Conservation (phyloP, 2,888 invertebrate genomes). For the Pseudoips prasinana region DNA sequence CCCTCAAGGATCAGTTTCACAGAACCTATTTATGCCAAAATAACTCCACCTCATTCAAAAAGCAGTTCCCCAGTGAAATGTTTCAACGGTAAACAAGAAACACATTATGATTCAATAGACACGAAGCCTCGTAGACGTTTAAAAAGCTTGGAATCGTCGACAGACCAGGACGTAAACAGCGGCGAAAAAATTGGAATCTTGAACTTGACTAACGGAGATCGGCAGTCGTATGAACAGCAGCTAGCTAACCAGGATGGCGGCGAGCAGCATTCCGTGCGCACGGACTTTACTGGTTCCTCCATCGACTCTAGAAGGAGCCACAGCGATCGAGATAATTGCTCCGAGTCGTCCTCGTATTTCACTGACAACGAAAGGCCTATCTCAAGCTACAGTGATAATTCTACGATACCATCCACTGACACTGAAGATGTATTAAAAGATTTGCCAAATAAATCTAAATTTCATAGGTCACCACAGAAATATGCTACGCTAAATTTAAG, state of each 20-base stretch:
- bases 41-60: constrained; percentile 64
- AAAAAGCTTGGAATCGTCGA: constrained; percentile 65
- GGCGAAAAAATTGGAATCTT: constrained; percentile 60
- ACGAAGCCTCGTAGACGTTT: constrained; percentile 73
- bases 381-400: constrained; percentile 77
- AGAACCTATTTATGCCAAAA: constrained; percentile 76
- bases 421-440: constrained; percentile 76
- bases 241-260: constrained; percentile 62
- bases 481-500: constrained; percentile 73
- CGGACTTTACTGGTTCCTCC: constrained; percentile 67
- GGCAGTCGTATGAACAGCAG: constrained; percentile 62
- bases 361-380: constrained; percentile 77
- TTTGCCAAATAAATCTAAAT: constrained; percentile 72
- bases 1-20: constrained; percentile 66
- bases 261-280: constrained; percentile 73
- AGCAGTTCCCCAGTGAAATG: constrained; percentile 64
- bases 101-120: constrained; percentile 75
- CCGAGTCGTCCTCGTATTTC: constrained; percentile 74
- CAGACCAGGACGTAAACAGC: constrained; percentile 52
- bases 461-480: constrained; percentile 76
- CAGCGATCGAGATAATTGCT: constrained; percentile 77
- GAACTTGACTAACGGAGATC: constrained; percentile 68
- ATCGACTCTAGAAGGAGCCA: constrained; percentile 73
- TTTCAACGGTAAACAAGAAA: constrained; percentile 57
- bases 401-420: constrained; percentile 75